Base-by-base conservation (phyloP, 2,888 invertebrate species). In the Drymonia ruficornis region DNA sequence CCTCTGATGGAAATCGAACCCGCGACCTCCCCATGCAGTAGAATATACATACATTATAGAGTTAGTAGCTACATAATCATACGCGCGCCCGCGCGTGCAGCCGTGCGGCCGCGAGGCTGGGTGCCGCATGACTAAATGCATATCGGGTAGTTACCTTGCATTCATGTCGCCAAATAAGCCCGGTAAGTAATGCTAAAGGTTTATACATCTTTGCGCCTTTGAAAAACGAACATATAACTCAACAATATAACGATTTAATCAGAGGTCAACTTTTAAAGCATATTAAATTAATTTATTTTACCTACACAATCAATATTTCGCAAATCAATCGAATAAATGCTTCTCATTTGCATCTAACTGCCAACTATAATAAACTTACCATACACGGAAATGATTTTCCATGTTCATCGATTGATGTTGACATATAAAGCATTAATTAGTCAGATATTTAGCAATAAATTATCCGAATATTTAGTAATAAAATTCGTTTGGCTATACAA, bases 391-490 rank as follows among this genome's bases (percentile, higher is more conserved):
- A 71, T 57, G 40, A 54, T 57, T 61, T 56, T 62, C 53, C 54
- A 68, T 60, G 58, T 51, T 50, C 66, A 66, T 68, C 66, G 63
- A 68, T 68, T 70, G 63, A 63, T 68, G 69, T 68, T 68, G 71
- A 70, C 66, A 45, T 28, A 28, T 45, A 68, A 56, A 55, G 57
- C 34, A 15, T 16, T 49, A 38, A 16, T 42, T 42, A 49, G 15
- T 12, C 4, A 28, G 15, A 44, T 23, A 44, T 44, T 44, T 44
- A 12, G 23, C 2, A 44, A 44, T 44, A 44, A 44, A 38, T n/a
- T 38, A 15, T 46, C 67, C 57, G 50, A 62, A 60, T 58, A 47
- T 42, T 56, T 57, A 46, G 28, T 51, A 31, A 57, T 61, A 53
- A 64, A 61, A 67, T 56, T 47, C 55, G 53, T 56, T 61, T 56